phyloP scores from a whole-genome alignment of 2,113 vertebrate genomes.

The Otus sunia region DNA sequence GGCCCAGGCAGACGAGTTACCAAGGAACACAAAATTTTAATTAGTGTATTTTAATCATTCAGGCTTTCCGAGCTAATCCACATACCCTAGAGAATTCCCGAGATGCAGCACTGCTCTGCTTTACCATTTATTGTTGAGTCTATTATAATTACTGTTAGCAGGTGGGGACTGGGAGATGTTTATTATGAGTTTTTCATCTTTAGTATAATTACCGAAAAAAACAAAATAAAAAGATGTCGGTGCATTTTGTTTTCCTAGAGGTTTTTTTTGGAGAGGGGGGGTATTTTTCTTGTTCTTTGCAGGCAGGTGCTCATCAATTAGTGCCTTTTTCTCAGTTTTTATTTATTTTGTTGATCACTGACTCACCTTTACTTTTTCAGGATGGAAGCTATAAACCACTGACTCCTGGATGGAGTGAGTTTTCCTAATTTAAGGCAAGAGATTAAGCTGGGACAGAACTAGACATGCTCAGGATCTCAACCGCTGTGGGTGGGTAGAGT shows the following conservation, averaged over 20 bases:
- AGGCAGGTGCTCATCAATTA: conserved; percentile 70
- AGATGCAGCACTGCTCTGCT: conserved; percentile 99
- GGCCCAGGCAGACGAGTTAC: conserved; percentile 99
- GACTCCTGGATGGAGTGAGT: background rate
- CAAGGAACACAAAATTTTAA: conserved; percentile 99
- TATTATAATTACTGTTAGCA: conserved; percentile 99
- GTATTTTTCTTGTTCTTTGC: conserved; percentile 55
- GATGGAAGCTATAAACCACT: background rate
- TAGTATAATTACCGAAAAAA: conserved; percentile 99
- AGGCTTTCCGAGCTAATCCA: conserved; percentile 99
- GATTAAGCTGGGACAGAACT: background rate
- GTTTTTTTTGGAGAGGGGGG: conserved; percentile 73
- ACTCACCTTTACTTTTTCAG: conserved; percentile 28
- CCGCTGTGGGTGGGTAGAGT: background rate
- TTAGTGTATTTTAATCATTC: conserved; percentile 99
- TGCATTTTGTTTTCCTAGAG: conserved; percentile 93
- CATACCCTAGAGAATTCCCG: conserved; percentile 99
- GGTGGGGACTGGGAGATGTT: conserved; percentile 99
- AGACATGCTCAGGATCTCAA: background rate
- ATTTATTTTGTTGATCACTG: conserved; percentile 48
- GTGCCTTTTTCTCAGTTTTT: conserved; percentile 35
- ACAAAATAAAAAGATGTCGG: conserved; percentile 97
- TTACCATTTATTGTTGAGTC: conserved; percentile 99
- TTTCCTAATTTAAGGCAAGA: background rate
- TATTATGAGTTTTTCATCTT: conserved; percentile 99